Base-by-base conservation (phyloP, 2,797 vertebrate genomes). In the Liasis olivaceus region DNA sequence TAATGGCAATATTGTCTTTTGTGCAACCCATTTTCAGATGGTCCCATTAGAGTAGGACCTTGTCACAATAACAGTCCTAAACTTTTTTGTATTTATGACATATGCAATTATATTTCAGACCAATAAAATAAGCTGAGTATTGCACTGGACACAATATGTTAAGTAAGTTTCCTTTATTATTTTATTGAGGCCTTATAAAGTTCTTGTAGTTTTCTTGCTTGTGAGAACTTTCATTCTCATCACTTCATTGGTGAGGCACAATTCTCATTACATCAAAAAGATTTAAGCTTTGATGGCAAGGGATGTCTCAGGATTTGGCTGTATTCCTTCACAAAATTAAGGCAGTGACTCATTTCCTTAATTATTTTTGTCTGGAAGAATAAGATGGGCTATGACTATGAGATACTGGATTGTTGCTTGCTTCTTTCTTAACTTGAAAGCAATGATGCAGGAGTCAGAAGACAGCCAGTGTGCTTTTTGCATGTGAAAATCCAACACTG, bases 51-150 rank as follows among this genome's bases (percentile, higher is more conserved):
- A 95, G 93, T 96, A 94, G 93, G 93, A 59, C 94, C 91, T 93
- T 69, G 42, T 60, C 95, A 89, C 93, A 96, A 95, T 96, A 95
- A 95, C 88, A 94, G 94, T 95, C 96, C 95, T 97, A 95, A 96
- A 88, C 0, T 95, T 94, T 95, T 96, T 94, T 95, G 94, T 97
- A 96, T 94, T 95, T 96, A 93, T 36, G 96, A 92, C 96, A 97
- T 96, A 96, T 96, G 96, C 89, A 96, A 95, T 96, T 96, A 87
- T 59, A 95, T 17, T 96, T 94, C 96, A 97, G 95, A 96, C 91
- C 94, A 95, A 94, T 94, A 96, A 95, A 92, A 93, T 91, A 91
- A 95, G 89, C 93, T 12, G 51, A 96, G 95, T 95, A 64, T 89
- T 89, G 88, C 0, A 0, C 91, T 95, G 96, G 96, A 96, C 94